Conservation (phyloP, 1,140 invertebrate genomes). For the Venustaconcha ellipsiformis region DNA sequence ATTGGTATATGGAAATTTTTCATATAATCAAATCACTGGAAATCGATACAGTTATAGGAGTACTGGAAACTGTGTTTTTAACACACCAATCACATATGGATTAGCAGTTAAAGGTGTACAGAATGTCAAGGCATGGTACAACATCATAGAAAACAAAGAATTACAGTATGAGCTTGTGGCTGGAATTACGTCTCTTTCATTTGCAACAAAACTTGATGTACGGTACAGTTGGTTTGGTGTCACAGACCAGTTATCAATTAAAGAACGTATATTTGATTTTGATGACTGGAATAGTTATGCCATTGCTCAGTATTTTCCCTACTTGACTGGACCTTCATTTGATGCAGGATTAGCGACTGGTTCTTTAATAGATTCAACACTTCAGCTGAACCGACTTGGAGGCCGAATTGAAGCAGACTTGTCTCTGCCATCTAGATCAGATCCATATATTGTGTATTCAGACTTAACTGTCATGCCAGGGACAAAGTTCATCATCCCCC, state of each 20-base stretch:
- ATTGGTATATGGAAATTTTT: slow-evolving; percentile 83
- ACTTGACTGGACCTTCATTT: slow-evolving; percentile 72
- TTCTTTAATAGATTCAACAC: slow-evolving; percentile 59
- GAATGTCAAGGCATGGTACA: slow-evolving; percentile 90
- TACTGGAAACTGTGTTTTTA: slow-evolving; percentile 51
- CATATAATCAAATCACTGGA: slow-evolving; percentile 81
- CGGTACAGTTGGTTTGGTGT: slow-evolving; percentile 96
- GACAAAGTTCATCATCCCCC: slow-evolving; percentile 84
- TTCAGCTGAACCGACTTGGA: slow-evolving; percentile 74
- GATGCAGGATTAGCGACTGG: slow-evolving; percentile 67
- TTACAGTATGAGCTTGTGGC: slow-evolving; percentile 94
- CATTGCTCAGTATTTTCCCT: slow-evolving; percentile 90
- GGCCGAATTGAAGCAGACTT: slow-evolving; percentile 84
- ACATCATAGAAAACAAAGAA: slow-evolving; percentile 87
- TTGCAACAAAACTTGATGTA: slow-evolving; percentile 90
- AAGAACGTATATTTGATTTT: slow-evolving; percentile 95
- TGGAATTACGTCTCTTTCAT: slow-evolving; percentile 77
- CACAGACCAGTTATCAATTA: slow-evolving; percentile 78
- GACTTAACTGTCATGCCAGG: slow-evolving; percentile 98
- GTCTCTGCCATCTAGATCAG: slow-evolving; percentile 75
- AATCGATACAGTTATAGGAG: slow-evolving; percentile 71
- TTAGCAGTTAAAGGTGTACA: slow-evolving; percentile 95
- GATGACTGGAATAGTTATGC: slow-evolving; percentile 99
- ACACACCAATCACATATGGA: slow-evolving; percentile 75
- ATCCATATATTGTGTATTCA: slow-evolving; percentile 86